Base-by-base conservation (phyloP, 2,888 invertebrate species). In the Crematogaster levior region DNA sequence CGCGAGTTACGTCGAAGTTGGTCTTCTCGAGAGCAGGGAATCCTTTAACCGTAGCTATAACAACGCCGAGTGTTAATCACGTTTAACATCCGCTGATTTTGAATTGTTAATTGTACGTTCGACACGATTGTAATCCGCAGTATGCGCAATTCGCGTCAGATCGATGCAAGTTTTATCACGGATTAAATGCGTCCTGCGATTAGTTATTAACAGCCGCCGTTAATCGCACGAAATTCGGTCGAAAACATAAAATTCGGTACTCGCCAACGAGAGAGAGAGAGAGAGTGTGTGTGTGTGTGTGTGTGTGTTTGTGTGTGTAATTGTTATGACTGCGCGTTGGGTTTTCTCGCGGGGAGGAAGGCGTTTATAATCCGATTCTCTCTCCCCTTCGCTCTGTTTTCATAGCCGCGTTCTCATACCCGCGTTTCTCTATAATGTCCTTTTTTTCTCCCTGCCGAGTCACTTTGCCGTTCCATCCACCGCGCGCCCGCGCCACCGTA, bases 401-500 rank as follows among this genome's bases (percentile, higher is more conserved):
- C 84, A 84, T 83, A 88, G 82, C 66, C 84, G 65, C 66, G 63
- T 77, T 48, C 83, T 81, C 80, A 58, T 77, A 66, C 80, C 63
- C 84, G 63, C 53, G 63, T 65, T 74, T 60, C 58, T 65, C 43
- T 34, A 43, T 58, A 60, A 75, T 72, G 46, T 53, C 40, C 68
- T 51, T 48, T 65, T 73, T 9, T 48, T 21, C 48, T 9, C 46
- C 72, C 40, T 56, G 27, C 40, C 75, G 72, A 84, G 85, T 90
- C 87, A 86, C 86, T 87, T 86, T 86, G 84, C 84, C 84, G 89
- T 85, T 88, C 86, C 87, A 86, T 85, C 84, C 83, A 87, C 77
- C 77, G 75, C 83, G 88, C 84, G 86, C 73, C 60, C 85, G 84
- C 85, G 83, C 84, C 68, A 68, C 65, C 84, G 88, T 90, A 91